phyloP scores from a whole-genome alignment of 2,888 invertebrate genomes.

The Alviniconcha strummeri region DNA sequence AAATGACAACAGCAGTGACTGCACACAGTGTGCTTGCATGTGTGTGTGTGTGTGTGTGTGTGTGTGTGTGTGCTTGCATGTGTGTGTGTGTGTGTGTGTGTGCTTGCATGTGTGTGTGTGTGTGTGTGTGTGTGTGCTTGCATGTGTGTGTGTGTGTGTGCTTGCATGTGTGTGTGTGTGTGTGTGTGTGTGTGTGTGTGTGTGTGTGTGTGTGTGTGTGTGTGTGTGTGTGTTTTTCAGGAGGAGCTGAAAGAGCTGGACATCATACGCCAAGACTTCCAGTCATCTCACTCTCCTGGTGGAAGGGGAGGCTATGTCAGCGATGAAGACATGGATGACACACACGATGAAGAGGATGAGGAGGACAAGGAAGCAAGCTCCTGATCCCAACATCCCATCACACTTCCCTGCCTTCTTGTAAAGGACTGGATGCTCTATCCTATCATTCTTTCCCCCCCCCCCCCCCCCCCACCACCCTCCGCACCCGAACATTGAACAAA shows the following conservation, averaged over 20 bases:
- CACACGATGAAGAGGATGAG: conserved; percentile 1
- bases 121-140: too few species aligned
- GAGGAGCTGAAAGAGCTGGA: conserved; percentile 62
- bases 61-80: conserved; percentile 3
- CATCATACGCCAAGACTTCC: conserved; percentile 54
- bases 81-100: not conserved
- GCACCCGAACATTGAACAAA: not conserved
- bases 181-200: too few species aligned
- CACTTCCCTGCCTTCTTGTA: not conserved
- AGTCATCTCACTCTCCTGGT: conserved; percentile 36
- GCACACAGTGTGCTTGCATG: not conserved
- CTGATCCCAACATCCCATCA: not conserved
- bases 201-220: not conserved
- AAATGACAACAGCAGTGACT: not conserved
- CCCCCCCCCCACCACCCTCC: not conserved
- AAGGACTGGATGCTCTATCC: not conserved
- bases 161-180: not conserved
- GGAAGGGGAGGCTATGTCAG: conserved; percentile 43
- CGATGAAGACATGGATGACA: conserved; percentile 45
- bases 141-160: not conserved
- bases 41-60: not conserved
- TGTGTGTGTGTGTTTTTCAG: too few species aligned
- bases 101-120: too few species aligned
- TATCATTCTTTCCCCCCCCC: not conserved
- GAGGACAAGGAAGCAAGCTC: not conserved